Evolutionary conservation across 2,113 vertebrate species (phyloP), one percentile per base, ranked within the genome.

Genomic region (Perca flavescens): DNA sequence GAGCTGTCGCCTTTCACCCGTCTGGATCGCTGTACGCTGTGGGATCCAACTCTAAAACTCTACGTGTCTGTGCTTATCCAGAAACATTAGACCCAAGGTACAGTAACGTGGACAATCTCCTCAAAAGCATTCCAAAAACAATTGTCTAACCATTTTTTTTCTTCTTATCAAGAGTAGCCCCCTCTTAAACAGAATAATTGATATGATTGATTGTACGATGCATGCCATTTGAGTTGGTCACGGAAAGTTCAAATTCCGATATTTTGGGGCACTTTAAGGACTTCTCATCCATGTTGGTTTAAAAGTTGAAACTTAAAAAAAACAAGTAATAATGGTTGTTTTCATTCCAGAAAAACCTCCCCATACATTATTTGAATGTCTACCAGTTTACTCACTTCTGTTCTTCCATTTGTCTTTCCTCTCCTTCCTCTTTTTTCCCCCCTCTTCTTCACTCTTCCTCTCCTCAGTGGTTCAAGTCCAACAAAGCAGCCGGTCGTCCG

Each of bases 41-140:
- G 64, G 98, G 98, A 40, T 99, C 98, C 83, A 99, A 99, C 94
- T 99, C 98, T 61, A 99, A 99, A 95, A 99, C 98, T 2, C 92
- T 99, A 58, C 95, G 98, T 16, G 98, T 99, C 22, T 99, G 98
- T 87, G 97, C 97, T 76, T 99, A 99, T 86, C 98, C 98, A 21
- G 98, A 99, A 25, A 93, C 94, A 5, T 93, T 96, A 54, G 96
- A 98, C 88, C 89, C 95, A 46, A 98, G 97, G 98, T 43, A 43
- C 40, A 43, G 40, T 99, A 93, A 76, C 11, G 0, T 11, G 5
- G 6, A 40, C 7, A 25, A 1, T 66, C 61, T 11, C 0, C 16
- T 34, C 15, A 63, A 63, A 9, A 31, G 50, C 13, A 34, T 22
- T 25, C 50, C 4, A 34, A 6, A 49, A 22, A 22, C 11, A 22